Evolutionary conservation across 2,888 invertebrate genomes (phyloP), one percentile per base, ranked within the genome.

Genomic region (Hemithea aestivaria): DNA sequence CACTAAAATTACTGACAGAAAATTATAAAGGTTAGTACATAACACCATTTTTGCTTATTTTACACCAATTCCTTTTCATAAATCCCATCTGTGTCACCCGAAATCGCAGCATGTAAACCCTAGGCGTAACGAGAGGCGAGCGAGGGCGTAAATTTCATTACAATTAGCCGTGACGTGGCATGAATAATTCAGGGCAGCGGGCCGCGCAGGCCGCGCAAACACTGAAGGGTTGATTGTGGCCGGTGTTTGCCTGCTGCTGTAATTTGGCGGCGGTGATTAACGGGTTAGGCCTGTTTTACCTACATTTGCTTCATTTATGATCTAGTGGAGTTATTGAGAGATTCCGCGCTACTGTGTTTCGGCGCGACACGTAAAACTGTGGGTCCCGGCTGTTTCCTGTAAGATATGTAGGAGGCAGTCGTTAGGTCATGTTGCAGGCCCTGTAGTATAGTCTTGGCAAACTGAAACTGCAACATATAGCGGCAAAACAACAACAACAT

Each of bases 131-230:
- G 37, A 52, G 58, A 53, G 56, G 45, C 33, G 40, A 30, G 55
- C 37, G 51, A 60, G 65, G 71, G 76, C 68, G 73, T 78, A 83
- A 87, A 87, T 85, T 84, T 80, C 76, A 87, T 87, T 85, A 87
- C 84, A 87, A 87, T 87, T 87, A 87, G 84, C 80, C 55, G 72
- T 72, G 68, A 73, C 71, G 62, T 55, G 54, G 67, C 64, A 79
- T 87, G 84, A 81, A 87, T 87, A 66, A 87, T 85, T 80, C 85
- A 87, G 62, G 39, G 39, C 38, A 40, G 63, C 25, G 66, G 69
- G 61, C 59, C 63, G 58, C 56, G 61, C 54, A 66, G 63, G 58
- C 58, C 66, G 62, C 64, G 77, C 77, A 84, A 84, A 83, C 83
- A 83, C 50, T 66, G 74, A 78, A 81, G 78, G 82, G 83, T 79